phyloP scores from a whole-genome alignment of 2,797 vertebrate genomes.

The Rhyacichthys aspro region DNA sequence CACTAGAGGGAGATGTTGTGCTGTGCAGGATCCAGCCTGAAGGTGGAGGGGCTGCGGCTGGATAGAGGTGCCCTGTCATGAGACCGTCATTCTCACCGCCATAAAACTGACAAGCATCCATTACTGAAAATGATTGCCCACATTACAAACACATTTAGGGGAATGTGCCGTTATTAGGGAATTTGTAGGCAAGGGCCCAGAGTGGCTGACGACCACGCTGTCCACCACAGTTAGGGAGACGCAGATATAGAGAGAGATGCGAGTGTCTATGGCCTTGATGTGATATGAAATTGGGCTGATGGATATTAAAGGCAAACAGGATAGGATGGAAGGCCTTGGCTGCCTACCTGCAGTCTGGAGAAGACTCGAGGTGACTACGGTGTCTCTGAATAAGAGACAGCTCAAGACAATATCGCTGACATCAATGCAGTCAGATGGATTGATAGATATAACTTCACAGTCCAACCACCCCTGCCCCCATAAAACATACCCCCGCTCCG shows the following conservation, averaged over 20 bases:
- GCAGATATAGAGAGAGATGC: slow-evolving; percentile 68
- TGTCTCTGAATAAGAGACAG: slow-evolving; percentile 52
- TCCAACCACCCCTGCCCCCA: slow-evolving; percentile 9
- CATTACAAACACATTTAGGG: slow-evolving; percentile 88
- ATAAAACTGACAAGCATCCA: slow-evolving; percentile 89
- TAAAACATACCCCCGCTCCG: slow-evolving; percentile 6
- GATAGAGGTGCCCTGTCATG: slow-evolving; percentile 77
- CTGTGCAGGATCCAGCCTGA: slow-evolving; percentile 4
- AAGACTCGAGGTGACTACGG: slow-evolving; percentile 56
- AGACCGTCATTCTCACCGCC: slow-evolving; percentile 82
- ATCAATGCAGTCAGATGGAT: slow-evolving; percentile 59
- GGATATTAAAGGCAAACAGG: slow-evolving; percentile 69
- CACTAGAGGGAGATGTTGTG: slow-evolving; percentile 79
- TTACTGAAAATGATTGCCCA: slow-evolving; percentile 88
- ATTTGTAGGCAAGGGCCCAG: slow-evolving; percentile 83
- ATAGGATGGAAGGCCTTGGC: slow-evolving; percentile 63
- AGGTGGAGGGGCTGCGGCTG: slow-evolving; percentile 62
- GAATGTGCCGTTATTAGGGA: slow-evolving; percentile 87
- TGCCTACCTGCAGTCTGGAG: slow-evolving; percentile 46
- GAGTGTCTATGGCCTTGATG: slow-evolving; percentile 69
- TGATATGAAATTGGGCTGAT: slow-evolving; percentile 68
- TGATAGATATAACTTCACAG: slow-evolving; percentile 51
- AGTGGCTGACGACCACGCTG: slow-evolving; percentile 77
- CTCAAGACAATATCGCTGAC: slow-evolving; percentile 58
- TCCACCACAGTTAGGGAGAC: slow-evolving; percentile 77